Conservation (phyloP, 2,888 invertebrate species). For the Arrhopalites spinosus region DNA sequence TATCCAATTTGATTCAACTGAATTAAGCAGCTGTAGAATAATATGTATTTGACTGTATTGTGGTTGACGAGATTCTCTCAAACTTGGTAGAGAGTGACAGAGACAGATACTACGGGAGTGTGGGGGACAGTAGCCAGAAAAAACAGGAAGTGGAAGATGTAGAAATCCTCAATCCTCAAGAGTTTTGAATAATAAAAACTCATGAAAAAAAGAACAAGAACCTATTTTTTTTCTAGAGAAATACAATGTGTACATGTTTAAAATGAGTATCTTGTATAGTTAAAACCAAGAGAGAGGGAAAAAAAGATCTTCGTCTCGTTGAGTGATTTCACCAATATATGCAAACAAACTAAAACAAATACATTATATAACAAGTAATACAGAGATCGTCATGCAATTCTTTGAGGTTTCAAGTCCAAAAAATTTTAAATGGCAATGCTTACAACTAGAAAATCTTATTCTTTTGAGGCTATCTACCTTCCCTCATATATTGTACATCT, state of each 20-base stretch:
- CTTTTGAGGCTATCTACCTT: too few relatives aligned
- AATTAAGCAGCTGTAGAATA: too few relatives aligned
- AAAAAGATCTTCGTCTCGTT: background rate
- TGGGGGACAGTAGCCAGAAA: constrained; percentile 3
- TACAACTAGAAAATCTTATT: too few relatives aligned
- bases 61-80: too few relatives aligned
- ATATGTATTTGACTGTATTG: too few relatives aligned
- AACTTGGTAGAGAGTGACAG: too few relatives aligned
- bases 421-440: too few relatives aligned
- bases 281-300: too few relatives aligned
- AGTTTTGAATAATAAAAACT: constrained; percentile 3
- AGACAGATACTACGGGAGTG: background rate
- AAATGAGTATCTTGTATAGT: background rate
- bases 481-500: too few relatives aligned
- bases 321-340: constrained; percentile 2
- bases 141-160: constrained; percentile 1
- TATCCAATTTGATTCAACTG: background rate
- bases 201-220: background rate
- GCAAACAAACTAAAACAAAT: constrained; percentile 6
- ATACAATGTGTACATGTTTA: background rate
- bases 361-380: too few relatives aligned
- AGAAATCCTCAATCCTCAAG: background rate
- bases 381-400: too few relatives aligned
- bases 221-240: background rate
- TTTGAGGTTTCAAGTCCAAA: too few relatives aligned